Evolutionary conservation across 2,113 vertebrate species (phyloP).

Genomic region (Centropristis striata): DNA sequence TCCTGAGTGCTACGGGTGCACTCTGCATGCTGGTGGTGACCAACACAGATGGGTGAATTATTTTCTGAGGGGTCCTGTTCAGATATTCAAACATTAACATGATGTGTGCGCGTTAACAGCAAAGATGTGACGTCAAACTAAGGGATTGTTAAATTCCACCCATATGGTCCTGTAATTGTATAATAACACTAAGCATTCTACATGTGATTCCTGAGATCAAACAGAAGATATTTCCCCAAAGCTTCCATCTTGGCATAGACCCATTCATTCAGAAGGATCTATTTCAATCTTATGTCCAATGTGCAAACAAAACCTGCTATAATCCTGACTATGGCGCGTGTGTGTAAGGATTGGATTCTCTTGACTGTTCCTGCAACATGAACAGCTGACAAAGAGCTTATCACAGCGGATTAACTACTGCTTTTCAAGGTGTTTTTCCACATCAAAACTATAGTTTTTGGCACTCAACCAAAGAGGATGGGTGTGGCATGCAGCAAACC

Average conservation of each 20-base stretch:
- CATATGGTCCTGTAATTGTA: slow-evolving; percentile 27
- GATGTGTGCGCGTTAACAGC: slow-evolving; percentile 16
- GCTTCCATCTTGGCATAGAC: slow-evolving; percentile 26
- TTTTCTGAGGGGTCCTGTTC: slow-evolving; percentile 12
- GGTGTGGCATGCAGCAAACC: slow-evolving; percentile 65
- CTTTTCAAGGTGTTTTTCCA: slow-evolving; percentile 73
- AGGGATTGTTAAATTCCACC: slow-evolving; percentile 9
- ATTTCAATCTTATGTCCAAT: slow-evolving; percentile 62
- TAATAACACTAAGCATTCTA: slow-evolving; percentile 7
- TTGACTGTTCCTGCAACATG: slow-evolving; percentile 65
- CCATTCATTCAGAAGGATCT: slow-evolving; percentile 53
- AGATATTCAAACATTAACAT: slow-evolving; percentile 9
- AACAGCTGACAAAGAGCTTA: slow-evolving; percentile 78
- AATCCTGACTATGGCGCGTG: slow-evolving; percentile 51
- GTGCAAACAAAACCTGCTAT: slow-evolving; percentile 65
- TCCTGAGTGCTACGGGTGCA: slow-evolving; percentile 21
- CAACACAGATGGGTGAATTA: slow-evolving; percentile 25
- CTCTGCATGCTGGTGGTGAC: slow-evolving; percentile 34
- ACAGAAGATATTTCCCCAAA: slow-evolving; percentile 38
- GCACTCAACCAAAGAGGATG: slow-evolving; percentile 59
- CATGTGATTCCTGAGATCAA: slow-evolving; percentile 34
- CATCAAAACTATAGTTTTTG: slow-evolving; percentile 65
- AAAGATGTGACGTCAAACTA: slow-evolving; percentile 13
- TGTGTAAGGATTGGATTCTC: slow-evolving; percentile 62
- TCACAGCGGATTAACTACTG: slow-evolving; percentile 65